phyloP scores from a whole-genome alignment of 1,140 invertebrate genomes.

The Ruditapes philippinarum region DNA sequence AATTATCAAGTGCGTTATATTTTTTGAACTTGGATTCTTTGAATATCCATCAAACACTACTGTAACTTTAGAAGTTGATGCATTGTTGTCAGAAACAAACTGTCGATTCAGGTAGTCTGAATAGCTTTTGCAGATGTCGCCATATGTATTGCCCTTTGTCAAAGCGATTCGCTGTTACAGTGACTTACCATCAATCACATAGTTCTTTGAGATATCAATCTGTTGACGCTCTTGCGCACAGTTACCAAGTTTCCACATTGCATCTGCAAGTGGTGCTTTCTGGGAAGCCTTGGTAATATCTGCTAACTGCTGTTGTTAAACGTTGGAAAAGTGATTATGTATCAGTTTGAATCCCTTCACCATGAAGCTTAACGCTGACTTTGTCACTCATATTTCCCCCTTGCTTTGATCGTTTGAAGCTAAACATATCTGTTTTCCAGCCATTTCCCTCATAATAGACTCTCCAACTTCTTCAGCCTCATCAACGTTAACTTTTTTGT shows the following conservation, averaged over 20 bases:
- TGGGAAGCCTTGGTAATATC: not conserved
- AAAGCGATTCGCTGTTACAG: slow-evolving; percentile 66
- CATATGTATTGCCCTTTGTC: slow-evolving; percentile 51
- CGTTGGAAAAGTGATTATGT: slow-evolving; percentile 70
- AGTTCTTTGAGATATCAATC: not conserved
- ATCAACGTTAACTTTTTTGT: slow-evolving; percentile 28
- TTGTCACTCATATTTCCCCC: slow-evolving; percentile 53
- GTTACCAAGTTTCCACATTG: slow-evolving; percentile 28
- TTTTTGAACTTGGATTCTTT: slow-evolving; percentile 22
- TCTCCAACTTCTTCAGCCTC: slow-evolving; percentile 51
- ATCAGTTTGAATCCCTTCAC: slow-evolving; percentile 59
- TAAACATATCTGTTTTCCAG: slow-evolving; percentile 43
- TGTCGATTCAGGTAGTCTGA: not conserved
- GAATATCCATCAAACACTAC: slow-evolving; percentile 63
- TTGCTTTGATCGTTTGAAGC: slow-evolving; percentile 59
- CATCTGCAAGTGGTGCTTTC: slow-evolving; percentile 24
- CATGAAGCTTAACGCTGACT: slow-evolving; percentile 27
- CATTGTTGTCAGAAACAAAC: not conserved
- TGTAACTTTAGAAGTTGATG: too few relatives aligned
- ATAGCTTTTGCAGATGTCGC: slow-evolving; percentile 38
- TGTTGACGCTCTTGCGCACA: not conserved
- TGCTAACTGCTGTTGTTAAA: slow-evolving; percentile 44
- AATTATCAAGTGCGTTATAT: slow-evolving; percentile 20
- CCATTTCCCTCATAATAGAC: slow-evolving; percentile 44
- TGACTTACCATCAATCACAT: slow-evolving; percentile 71